Evolutionary conservation across 1,140 invertebrate genomes (phyloP).

Genomic region (Cheumatopsyche charites): DNA sequence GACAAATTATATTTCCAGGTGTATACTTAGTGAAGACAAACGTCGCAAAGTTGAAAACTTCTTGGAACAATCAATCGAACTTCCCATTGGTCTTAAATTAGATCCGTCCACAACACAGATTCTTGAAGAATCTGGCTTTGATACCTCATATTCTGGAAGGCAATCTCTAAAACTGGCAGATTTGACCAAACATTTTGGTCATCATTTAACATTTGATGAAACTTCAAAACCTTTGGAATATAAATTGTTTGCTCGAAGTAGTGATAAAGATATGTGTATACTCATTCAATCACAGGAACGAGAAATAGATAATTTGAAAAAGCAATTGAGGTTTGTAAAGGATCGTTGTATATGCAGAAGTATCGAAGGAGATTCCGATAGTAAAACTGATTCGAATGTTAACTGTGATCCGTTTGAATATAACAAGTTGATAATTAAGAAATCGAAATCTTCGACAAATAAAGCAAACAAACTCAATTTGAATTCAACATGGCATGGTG

Average conservation of each 20-base stretch:
- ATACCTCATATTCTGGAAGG: conserved; percentile 56
- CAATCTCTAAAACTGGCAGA: conserved; percentile 58
- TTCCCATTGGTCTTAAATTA: conserved; percentile 57
- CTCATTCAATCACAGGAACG: conserved; percentile 26
- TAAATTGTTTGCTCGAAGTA: not conserved
- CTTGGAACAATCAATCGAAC: conserved; percentile 59
- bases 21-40: conserved; percentile 60
- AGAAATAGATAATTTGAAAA: conserved; percentile 31
- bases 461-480: conserved; percentile 16
- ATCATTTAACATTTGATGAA: conserved; percentile 50
- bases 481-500: conserved; percentile 40
- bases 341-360: conserved; percentile 37
- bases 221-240: not conserved
- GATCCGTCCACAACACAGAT: conserved; percentile 55
- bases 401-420: conserved; percentile 32
- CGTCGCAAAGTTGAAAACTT: conserved; percentile 60
- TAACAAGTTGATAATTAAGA: conserved; percentile 27
- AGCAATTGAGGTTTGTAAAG: conserved; percentile 34
- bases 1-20: conserved; percentile 50
- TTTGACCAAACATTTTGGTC: conserved; percentile 59
- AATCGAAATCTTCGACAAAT: conserved; percentile 32
- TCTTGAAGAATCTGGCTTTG: conserved; percentile 56
- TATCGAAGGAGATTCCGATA: conserved; percentile 37
- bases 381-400: not conserved
- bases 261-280: not conserved